Base-by-base conservation (phyloP, 2,113 vertebrate genomes). In the Hepsetus odoe region DNA sequence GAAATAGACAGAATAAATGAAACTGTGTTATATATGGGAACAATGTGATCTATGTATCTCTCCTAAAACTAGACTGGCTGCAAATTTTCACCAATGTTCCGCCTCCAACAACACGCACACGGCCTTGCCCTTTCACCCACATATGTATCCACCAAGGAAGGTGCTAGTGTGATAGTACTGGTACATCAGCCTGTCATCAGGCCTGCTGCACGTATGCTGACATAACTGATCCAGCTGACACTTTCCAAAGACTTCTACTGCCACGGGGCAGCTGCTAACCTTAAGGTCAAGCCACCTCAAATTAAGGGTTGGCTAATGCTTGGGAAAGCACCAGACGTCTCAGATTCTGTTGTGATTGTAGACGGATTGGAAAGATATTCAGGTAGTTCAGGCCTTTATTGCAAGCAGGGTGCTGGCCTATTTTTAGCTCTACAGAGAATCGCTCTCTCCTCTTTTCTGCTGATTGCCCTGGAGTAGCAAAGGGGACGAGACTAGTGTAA, bases 121-220 rank as follows among this genome's bases (percentile, higher is more conserved):
- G 42, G 73, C 2, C 22, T 30, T 70, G 87, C 81, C 87, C 88
- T 90, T 89, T 92, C 82, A 89, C 88, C 89, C 53, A 90, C 70
- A 90, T 89, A 78, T 66, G 80, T 82, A 67, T 28, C 69, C 62
- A 72, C 61, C n/a, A 80, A 69, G 40, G 56, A 80, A 80, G 61
- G 65, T 51, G 26, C 42, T 64, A 79, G 30, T 59, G 58, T 40
- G 49, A 18, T 72, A 75, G 67, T 83, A 77, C 77, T 78, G 33
- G 72, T 76, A 59, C 56, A 76, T 76, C 59, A 72, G 46, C 66
- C 49, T 79, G 76, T 70, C 72, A 61, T 75, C 61, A 44, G 51
- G 32, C 38, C 30, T 35, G 68, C 65, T 38, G 61, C 61, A 65
- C 33, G 61, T 65, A 65, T 65, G 32, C 61, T 66, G 67, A 28